Percentiles rank a stretch among this genome's conserved stretches.
These are phyloP conservation scores for Tachysurus vachellii DNA, from an alignment of 2,113 vertebrate genomes.

Conservation along the genomic window DNA sequence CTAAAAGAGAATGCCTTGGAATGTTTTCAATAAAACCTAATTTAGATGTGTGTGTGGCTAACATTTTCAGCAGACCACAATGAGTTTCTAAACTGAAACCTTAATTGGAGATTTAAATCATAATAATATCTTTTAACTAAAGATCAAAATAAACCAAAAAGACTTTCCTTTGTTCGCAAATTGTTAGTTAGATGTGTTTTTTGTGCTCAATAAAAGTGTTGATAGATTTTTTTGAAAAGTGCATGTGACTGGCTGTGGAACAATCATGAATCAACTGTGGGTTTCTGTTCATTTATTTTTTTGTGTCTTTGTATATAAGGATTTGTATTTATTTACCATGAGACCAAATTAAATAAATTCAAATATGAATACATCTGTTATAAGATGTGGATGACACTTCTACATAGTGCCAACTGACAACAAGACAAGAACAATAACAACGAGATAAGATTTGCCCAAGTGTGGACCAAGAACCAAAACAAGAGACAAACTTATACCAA, in stretches of 20 bases:
- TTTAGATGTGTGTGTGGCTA: background rate
- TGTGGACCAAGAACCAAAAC: background rate
- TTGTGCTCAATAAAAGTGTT: background rate
- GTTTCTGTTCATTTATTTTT: background rate
- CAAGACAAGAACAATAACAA: background rate
- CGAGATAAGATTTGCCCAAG: background rate
- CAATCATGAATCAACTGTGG: background rate
- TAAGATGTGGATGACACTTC: background rate
- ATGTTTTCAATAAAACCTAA: slow-evolving; percentile 14
- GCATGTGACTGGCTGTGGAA: background rate
- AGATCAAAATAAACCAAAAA: background rate
- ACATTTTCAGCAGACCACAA: slow-evolving; percentile 18
- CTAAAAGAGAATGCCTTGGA: background rate
- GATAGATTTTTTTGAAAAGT: background rate
- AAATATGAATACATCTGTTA: background rate
- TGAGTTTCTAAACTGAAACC: background rate
- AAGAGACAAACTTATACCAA: background rate
- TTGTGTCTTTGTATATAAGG: background rate
- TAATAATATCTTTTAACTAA: background rate
- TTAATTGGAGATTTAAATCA: background rate
- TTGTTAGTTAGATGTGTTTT: background rate
- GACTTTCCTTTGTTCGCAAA: background rate
- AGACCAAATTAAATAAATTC: background rate
- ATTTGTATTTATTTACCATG: background rate
- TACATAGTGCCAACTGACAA: background rate